phyloP scores from a whole-genome alignment of 64 coral and sea anemone species.

The Pocillopora damicornis region DNA sequence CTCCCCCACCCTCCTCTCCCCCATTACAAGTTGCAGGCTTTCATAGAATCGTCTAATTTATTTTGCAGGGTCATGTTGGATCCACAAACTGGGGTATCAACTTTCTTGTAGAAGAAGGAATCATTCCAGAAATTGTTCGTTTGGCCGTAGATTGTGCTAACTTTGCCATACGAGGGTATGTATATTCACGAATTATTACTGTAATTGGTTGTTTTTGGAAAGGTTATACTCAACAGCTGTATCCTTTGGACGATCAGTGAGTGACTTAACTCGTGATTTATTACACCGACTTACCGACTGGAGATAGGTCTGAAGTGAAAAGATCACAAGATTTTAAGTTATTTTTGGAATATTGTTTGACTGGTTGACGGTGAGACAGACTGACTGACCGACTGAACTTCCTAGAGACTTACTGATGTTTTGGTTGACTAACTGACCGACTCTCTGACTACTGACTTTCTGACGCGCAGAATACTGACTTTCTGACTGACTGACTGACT shows the following conservation, averaged over 20 bases:
- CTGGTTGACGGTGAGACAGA: background rate
- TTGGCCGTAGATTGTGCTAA: slow-evolving; percentile 82
- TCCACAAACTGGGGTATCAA: slow-evolving; percentile 95
- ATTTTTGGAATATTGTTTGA: background rate
- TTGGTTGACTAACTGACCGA: background rate
- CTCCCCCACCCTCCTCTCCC: background rate
- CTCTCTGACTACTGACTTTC: background rate
- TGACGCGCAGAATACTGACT: background rate
- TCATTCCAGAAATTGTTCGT: slow-evolving; percentile 86
- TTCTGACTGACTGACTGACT: background rate
- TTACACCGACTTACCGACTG: too few relatives aligned
- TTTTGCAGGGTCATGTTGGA: slow-evolving; percentile 82
- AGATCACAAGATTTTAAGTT: too few relatives aligned
- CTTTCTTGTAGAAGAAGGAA: slow-evolving; percentile 86
- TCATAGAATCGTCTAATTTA: background rate
- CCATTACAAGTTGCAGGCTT: background rate
- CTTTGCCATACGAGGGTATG: slow-evolving; percentile 89
- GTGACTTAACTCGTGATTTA: too few relatives aligned
- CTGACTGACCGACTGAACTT: background rate
- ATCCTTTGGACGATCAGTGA: too few relatives aligned
- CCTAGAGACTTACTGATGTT: background rate
- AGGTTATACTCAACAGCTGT: too few relatives aligned
- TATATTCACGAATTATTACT: background rate
- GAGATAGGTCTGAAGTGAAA: too few relatives aligned
- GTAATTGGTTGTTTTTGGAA: too few relatives aligned